These are phyloP conservation scores for Sabatieria punctata DNA, from an alignment of 2,888 invertebrate species.

Conservation along the genomic window DNA sequence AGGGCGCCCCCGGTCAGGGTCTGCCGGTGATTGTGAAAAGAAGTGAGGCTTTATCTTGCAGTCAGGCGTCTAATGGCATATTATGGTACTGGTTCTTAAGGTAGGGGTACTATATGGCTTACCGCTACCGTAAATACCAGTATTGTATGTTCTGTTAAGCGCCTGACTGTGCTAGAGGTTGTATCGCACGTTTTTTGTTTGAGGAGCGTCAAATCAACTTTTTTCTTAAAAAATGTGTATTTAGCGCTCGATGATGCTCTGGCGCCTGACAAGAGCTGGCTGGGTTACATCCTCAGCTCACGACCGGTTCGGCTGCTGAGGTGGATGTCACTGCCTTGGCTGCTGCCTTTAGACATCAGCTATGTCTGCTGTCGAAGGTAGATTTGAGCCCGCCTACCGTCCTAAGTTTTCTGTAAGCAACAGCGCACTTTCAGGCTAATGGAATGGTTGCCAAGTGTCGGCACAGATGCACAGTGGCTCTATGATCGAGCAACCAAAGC, in stretches of 20 bases:
- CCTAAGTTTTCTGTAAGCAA: neutral
- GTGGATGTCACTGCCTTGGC: constrained; percentile 57
- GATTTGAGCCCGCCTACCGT: constrained; percentile 36
- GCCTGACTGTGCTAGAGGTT: too few species aligned
- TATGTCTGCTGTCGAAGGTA: constrained; percentile 42
- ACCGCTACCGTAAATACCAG: too few species aligned
- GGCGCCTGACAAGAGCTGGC: constrained; percentile 6
- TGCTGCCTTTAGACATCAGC: constrained; percentile 68
- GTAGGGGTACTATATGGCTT: too few species aligned
- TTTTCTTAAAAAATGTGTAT: too few species aligned
- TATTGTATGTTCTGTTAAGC: too few species aligned
- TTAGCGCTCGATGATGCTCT: neutral
- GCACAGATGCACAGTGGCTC: constrained; percentile 43
- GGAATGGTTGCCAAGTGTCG: constrained; percentile 51
- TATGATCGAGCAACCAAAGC: constrained; percentile 45
- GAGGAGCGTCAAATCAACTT: too few species aligned
- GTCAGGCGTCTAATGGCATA: too few species aligned
- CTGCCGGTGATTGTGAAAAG: constrained; percentile 6
- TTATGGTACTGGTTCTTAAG: too few species aligned
- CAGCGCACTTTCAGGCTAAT: constrained; percentile 42
- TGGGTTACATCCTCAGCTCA: neutral
- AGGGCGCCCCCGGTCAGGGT: neutral
- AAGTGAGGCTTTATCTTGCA: neutral
- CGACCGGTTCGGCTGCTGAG: constrained; percentile 3
- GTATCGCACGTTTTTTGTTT: too few species aligned